Evolutionary conservation across 2,113 vertebrate species (phyloP).

Genomic region (Australoheros scitulus): DNA sequence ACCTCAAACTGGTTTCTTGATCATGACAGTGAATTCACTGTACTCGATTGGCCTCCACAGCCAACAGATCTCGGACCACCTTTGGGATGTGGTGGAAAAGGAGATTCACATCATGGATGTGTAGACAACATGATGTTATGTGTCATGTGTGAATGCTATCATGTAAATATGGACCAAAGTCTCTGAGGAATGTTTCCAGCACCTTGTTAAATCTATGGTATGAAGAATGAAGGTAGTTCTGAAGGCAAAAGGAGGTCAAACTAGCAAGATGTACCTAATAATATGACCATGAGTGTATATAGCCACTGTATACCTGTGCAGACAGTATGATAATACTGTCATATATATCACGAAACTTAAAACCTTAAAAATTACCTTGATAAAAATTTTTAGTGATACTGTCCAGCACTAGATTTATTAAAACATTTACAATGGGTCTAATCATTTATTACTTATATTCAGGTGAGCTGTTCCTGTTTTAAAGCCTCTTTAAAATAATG

Average conservation of each 20-base stretch:
- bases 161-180: background rate
- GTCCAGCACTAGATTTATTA: background rate
- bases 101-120: background rate
- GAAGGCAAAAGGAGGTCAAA: background rate
- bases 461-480: background rate
- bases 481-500: background rate
- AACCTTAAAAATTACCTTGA: background rate
- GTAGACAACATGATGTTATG: background rate
- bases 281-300: background rate
- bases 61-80: background rate
- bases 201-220: background rate
- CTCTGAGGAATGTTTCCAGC: background rate
- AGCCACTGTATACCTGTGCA: background rate
- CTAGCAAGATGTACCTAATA: background rate
- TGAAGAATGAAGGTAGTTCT: background rate
- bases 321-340: background rate
- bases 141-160: background rate
- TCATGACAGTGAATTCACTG: background rate
- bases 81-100: background rate
- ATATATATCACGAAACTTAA: background rate
- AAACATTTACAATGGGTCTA: background rate
- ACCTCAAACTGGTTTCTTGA: background rate
- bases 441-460: background rate
- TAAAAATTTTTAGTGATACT: background rate
- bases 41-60: background rate